A percentile compares a stretch with the other conserved stretches of the same genome.
phyloP scores from a whole-genome alignment of 2,888 invertebrate genomes.

The Netelia melanura region DNA sequence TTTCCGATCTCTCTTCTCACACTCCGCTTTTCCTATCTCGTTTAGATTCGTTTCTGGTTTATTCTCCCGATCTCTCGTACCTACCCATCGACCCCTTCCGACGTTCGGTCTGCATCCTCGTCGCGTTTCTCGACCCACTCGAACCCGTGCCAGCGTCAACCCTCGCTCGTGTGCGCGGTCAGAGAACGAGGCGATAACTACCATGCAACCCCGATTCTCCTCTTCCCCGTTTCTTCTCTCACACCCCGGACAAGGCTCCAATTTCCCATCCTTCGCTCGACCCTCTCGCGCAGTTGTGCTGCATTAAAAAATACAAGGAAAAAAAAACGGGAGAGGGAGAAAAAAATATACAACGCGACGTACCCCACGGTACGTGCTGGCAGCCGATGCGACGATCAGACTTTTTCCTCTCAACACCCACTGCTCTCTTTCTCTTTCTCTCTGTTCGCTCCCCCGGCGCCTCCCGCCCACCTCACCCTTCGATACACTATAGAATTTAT shows the following conservation, averaged over 20 bases:
- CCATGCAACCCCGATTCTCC: slow-evolving; percentile 18
- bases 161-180: slow-evolving; percentile 16
- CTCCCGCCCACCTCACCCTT: not conserved
- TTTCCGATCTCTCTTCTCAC: slow-evolving; percentile 4
- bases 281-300: slow-evolving; percentile 18
- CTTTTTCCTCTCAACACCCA: slow-evolving; percentile 26
- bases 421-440: not conserved
- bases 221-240: not conserved
- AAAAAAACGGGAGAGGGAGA: not conserved
- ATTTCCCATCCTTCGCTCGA: not conserved
- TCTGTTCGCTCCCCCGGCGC: no score
- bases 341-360: not conserved
- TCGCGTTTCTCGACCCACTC: slow-evolving; percentile 7
- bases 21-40: not conserved
- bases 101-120: not conserved
- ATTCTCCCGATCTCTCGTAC: slow-evolving; percentile 29
- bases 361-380: slow-evolving; percentile 25
- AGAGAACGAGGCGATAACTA: slow-evolving; percentile 53
- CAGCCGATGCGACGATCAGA: slow-evolving; percentile 43
- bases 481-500: slow-evolving; percentile 37
- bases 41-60: slow-evolving; percentile 33
- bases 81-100: not conserved
- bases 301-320: slow-evolving; percentile 40
- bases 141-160: slow-evolving; percentile 6
- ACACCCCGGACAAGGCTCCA: not conserved